Base-by-base conservation (phyloP, 2,888 invertebrate genomes). In the Tanypteryx hageni region DNA sequence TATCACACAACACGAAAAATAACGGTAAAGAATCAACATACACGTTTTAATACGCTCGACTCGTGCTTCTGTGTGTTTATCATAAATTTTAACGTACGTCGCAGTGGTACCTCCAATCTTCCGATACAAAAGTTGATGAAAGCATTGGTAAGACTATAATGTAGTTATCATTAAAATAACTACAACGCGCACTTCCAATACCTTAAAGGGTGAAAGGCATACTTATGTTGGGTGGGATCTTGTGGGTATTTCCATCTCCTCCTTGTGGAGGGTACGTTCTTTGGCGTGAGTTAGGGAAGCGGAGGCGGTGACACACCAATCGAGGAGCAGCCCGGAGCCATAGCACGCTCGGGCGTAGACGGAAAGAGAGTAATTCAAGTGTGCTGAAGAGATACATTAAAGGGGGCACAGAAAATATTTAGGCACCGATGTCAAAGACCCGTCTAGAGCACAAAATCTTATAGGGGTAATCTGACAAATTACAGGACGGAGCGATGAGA, bases 291-390 rank as follows among this genome's bases (percentile, higher is more conserved):
- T 27, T 27, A 58, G 59, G n/a, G 57, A 22, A 31, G 22, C 89
- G 44, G 89, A 89, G 68, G 89, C 89, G 89, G 89, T 64, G 89
- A 89, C 64, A 89, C 44, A 64, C 89, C 68, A 86, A 86, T 86
- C 86, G 4, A 27, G 61, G 59, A 31, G 86, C 89, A 44, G 61
- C 89, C 64, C 18, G 61, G 86, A 86, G 86, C 61, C 22, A 76
- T 27, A 76, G 22, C 22, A 68, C 22, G 64, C 58, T 44, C 44
- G 44, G 56, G 44, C 13, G 86, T 22, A 61, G 11, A n/a, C 44
- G 68, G 64, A 27, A 44, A 89, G 56, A 31, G 64, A 64, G 56
- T 27, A 59, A 57, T 44, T n/a, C n/a, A 44, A 44, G 64, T 64
- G 18, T 64, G 44, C 89, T 64, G 61, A 59, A 31, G 86, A 59